Conservation (phyloP, 2,113 vertebrate species). For the Lagopus leucura region DNA sequence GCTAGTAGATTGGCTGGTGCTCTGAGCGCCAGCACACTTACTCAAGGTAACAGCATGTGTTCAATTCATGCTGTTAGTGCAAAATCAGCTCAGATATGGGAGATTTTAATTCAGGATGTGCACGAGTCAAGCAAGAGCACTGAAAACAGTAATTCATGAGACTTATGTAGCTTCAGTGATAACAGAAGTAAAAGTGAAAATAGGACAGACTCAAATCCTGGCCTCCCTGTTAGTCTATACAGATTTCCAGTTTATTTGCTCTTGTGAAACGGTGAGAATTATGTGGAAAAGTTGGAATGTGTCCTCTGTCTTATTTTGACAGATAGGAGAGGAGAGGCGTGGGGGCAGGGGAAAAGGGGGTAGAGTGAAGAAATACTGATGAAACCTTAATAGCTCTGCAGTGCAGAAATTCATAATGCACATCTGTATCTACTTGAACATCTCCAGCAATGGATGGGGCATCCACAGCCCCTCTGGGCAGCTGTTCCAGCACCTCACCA, state of each 20-base stretch:
- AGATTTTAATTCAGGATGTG: background rate
- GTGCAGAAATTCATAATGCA: no score
- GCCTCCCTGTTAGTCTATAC: background rate
- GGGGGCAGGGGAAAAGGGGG: no score
- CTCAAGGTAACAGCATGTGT: background rate
- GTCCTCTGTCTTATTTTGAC: no score
- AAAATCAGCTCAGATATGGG: background rate
- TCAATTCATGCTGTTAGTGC: background rate
- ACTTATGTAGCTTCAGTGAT: background rate
- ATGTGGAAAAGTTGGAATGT: no score
- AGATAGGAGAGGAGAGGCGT: no score
- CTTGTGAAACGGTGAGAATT: background rate
- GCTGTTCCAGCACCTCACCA: no score
- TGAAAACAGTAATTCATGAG: background rate
- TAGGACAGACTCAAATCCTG: background rate
- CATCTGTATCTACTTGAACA: no score
- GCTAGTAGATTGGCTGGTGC: background rate
- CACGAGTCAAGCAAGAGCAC: background rate
- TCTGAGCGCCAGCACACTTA: background rate
- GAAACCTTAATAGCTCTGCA: background rate
- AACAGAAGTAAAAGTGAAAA: background rate
- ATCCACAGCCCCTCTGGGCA: no score
- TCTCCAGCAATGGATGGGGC: no score
- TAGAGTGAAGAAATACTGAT: background rate
- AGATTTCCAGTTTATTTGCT: rapidly evolving